Base-by-base conservation (phyloP, 2,888 invertebrate species). In the Eurytoma adleriae region DNA sequence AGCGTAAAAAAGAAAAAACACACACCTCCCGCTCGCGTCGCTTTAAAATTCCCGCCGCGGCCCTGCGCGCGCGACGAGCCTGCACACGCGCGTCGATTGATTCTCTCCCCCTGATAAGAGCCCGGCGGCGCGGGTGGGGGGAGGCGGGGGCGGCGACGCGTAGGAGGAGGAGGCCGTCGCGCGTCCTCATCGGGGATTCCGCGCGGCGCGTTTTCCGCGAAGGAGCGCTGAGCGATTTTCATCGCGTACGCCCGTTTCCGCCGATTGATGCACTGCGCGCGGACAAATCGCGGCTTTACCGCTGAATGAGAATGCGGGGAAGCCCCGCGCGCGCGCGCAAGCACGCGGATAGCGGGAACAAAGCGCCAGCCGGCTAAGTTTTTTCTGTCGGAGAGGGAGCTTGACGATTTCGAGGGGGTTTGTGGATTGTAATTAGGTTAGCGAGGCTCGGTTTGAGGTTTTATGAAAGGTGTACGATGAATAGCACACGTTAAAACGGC, bases 211-310 rank as follows among this genome's bases (percentile, higher is more conserved):
- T 61, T 62, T 72, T 72, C 72, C 61, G 62, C 72, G 72, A 72
- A 72, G 20, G 70, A 14, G 13, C 20, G 24, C 40, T 13, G 24
- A 18, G 50, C 70, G 69, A 73, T 79, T 79, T 79, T 74, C 64
- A 57, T 69, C 69, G 70, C 75, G 70, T 70, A 72, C 59, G 30
- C 64, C 67, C 71, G 71, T 75, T 79, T 79, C 79, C 75, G 79
- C 56, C 71, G 71, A 79, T 79, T 71, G 66, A 71, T 71, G 56
- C 54, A 52, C 24, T 54, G 54, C 18, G 20, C n/a, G 27, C 18
- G 30, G 18, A 68, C 62, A 52, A 69, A 61, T 69, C 59, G 24
- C 20, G 52, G 18, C 24, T 64, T 20, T 62, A n/a, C 52, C 54
- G 59, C 50, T 50, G 56, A 57, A 59, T 57, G 66, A 67, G 27